These are phyloP conservation scores for Spisula subtruncata DNA, from an alignment of 2,888 invertebrate genomes.

Conservation along the genomic window DNA sequence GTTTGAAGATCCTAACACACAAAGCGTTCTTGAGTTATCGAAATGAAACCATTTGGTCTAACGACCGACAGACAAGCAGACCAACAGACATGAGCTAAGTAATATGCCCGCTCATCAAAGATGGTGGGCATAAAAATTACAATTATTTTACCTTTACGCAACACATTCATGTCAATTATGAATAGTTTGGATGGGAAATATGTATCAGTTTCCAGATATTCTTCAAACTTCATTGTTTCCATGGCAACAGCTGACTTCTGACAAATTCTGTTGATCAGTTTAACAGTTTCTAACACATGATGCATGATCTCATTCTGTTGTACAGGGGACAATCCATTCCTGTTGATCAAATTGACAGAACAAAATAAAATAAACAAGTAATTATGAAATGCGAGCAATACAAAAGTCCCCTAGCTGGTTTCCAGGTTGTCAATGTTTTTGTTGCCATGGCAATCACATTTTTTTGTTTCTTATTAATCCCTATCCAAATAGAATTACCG, in stretches of 20 bases:
- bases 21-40: too few species aligned
- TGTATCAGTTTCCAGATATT: not conserved
- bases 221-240: conserved; percentile 58
- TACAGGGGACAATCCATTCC: conserved; percentile 76
- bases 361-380: not conserved
- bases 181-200: conserved; percentile 42
- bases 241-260: conserved; percentile 77
- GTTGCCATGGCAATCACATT: too few species aligned
- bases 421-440: too few species aligned
- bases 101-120: too few species aligned
- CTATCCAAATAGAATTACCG: too few species aligned
- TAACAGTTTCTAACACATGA: conserved; percentile 79
- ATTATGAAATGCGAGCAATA: not conserved
- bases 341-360: conserved; percentile 40
- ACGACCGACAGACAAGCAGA: too few species aligned
- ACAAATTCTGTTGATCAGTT: conserved; percentile 79
- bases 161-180: conserved; percentile 53
- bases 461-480: too few species aligned
- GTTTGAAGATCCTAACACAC: too few species aligned
- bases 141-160: conserved; percentile 57
- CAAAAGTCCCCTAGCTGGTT: too few species aligned
- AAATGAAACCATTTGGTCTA: too few species aligned
- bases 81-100: too few species aligned
- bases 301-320: conserved; percentile 82
- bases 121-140: not conserved